Evolutionary conservation across 2,797 vertebrate genomes (phyloP).

Genomic region (Acanthornis magna): DNA sequence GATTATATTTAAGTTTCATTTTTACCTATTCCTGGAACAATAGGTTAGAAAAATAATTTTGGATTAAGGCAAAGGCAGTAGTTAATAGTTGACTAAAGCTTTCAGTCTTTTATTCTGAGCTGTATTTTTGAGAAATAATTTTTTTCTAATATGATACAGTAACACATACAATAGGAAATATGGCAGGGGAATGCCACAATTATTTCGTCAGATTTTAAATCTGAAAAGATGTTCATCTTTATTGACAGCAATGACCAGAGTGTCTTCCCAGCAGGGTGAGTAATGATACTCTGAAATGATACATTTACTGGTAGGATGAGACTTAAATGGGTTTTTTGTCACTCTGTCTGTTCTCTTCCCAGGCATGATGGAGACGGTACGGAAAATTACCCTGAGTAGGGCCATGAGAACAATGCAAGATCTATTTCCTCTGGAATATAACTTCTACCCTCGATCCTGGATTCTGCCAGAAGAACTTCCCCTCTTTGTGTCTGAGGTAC

Average conservation of each 20-base stretch:
- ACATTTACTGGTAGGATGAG: background rate
- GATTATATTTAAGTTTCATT: background rate
- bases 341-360: slow-evolving; percentile 20
- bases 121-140: background rate
- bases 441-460: slow-evolving; percentile 98
- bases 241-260: background rate
- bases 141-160: background rate
- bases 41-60: background rate
- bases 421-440: slow-evolving; percentile 93
- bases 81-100: background rate
- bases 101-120: background rate
- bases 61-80: background rate
- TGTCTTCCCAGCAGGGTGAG: background rate
- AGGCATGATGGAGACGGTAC: slow-evolving; percentile 96
- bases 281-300: background rate
- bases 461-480: slow-evolving; percentile 94
- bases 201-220: background rate
- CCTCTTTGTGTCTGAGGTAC: slow-evolving; percentile 88
- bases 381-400: slow-evolving; percentile 93
- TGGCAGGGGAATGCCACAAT: background rate
- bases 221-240: background rate
- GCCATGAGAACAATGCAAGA: slow-evolving; percentile 92
- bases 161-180: background rate
- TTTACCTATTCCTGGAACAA: background rate
- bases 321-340: background rate